Percentiles rank a stretch among this genome's conserved stretches.
phyloP scores from a whole-genome alignment of 1,140 invertebrate species.

The Gonioctena quinquepunctata region DNA sequence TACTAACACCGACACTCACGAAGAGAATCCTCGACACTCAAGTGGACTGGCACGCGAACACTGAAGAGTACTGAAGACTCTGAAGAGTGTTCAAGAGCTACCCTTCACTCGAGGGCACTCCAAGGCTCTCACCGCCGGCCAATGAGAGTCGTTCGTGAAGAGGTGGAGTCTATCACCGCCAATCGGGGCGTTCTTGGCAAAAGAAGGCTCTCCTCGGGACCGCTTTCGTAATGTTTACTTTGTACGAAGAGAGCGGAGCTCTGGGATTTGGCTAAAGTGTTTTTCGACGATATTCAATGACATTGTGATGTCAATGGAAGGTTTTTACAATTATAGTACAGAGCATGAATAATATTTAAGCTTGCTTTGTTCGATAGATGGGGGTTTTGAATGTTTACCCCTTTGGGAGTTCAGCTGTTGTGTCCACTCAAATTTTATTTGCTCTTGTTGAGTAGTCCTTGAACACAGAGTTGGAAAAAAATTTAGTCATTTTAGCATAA shows the following conservation, averaged over 20 bases:
- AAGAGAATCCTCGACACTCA: neutral
- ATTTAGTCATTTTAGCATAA: too few species aligned
- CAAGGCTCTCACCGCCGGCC: constrained; percentile 46
- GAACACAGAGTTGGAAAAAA: neutral
- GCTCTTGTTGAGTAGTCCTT: neutral
- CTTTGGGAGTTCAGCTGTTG: constrained; percentile 12
- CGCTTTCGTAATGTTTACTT: neutral
- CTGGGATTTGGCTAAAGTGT: constrained; percentile 26
- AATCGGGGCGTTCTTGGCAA: constrained; percentile 26
- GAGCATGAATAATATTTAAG: neutral
- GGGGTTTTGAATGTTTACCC: neutral
- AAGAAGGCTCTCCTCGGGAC: neutral
- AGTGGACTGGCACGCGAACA: constrained; percentile 49
- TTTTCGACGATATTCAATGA: constrained; percentile 8
- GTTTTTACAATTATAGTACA: constrained; percentile 9
- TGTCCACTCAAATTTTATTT: constrained; percentile 6
- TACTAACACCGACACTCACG: constrained; percentile 27
- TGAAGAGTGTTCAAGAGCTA: constrained; percentile 53
- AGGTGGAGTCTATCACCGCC: constrained; percentile 39
- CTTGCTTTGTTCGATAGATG: neutral
- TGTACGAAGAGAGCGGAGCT: constrained; percentile 20
- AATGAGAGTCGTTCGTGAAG: constrained; percentile 28
- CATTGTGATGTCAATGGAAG: constrained; percentile 11
- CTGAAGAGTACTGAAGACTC: constrained; percentile 52
- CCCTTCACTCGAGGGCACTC: constrained; percentile 49